These are phyloP conservation scores for Gadus macrocephalus DNA, from an alignment of 2,113 vertebrate species.

Conservation along the genomic window DNA sequence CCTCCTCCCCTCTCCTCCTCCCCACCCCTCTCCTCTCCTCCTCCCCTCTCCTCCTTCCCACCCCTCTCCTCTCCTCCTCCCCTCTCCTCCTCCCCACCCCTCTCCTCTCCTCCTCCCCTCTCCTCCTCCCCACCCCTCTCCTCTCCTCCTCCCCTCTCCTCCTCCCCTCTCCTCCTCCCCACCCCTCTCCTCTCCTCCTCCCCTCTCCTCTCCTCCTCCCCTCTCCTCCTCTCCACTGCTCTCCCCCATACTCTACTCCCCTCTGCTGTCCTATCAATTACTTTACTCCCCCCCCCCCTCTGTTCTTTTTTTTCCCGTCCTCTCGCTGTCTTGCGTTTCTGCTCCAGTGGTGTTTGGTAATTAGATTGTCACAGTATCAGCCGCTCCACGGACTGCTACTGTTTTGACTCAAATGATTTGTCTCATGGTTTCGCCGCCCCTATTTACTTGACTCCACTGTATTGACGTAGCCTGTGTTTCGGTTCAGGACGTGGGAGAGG, in stretches of 20 bases:
- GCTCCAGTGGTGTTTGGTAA: slow-evolving; percentile 55
- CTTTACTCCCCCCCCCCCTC: neutral
- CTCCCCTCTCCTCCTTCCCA: too few relatives aligned
- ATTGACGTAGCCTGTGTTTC: slow-evolving; percentile 47
- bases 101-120: too few relatives aligned
- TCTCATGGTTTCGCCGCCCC: slow-evolving; percentile 54
- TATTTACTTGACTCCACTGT: slow-evolving; percentile 60
- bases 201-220: neutral
- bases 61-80: too few relatives aligned
- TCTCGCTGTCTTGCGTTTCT: slow-evolving; percentile 26
- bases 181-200: neutral
- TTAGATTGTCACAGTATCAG: slow-evolving; percentile 52
- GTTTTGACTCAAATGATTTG: slow-evolving; percentile 59
- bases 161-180: neutral
- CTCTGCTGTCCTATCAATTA: too few relatives aligned
- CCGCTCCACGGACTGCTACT: slow-evolving; percentile 50
- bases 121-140: neutral
- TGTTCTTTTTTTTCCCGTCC: neutral
- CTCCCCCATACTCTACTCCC: neutral
- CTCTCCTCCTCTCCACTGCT: slow-evolving; percentile 5
- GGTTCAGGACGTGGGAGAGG: slow-evolving; percentile 54
- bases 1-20: too few relatives aligned
- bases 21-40: too few relatives aligned
- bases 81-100: too few relatives aligned
- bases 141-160: fast-evolving